These are phyloP conservation scores for Penaeus vannamei DNA, from an alignment of 1,140 invertebrate species.

Conservation along the genomic window DNA sequence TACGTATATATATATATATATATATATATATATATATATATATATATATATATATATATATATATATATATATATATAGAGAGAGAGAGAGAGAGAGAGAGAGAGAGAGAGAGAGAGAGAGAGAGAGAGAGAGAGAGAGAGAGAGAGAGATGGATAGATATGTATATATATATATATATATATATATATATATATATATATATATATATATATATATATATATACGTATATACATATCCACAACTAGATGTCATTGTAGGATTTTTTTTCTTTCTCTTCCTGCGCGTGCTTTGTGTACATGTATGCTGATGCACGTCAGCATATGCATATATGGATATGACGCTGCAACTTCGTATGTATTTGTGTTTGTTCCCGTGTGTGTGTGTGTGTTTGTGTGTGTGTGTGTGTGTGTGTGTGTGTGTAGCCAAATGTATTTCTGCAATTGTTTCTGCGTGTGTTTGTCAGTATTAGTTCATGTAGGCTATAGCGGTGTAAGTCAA, in stretches of 20 bases:
- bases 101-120: too few relatives aligned
- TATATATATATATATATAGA: too few relatives aligned
- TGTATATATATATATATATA: too few relatives aligned
- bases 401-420: background rate
- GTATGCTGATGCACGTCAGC: too few relatives aligned
- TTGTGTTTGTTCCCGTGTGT: too few relatives aligned
- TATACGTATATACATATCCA: slow-evolving; percentile 14
- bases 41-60: too few relatives aligned
- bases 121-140: too few relatives aligned
- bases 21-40: background rate
- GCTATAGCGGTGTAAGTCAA: background rate
- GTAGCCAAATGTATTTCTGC: background rate
- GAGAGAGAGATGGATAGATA: too few relatives aligned
- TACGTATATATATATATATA: background rate
- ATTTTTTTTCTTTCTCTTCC: too few relatives aligned
- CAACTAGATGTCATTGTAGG: too few relatives aligned
- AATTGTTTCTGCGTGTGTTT: background rate
- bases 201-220: slow-evolving; percentile 16
- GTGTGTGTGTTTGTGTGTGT: slow-evolving; percentile 7
- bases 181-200: slow-evolving; percentile 16
- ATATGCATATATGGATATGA: slow-evolving; percentile 1
- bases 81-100: too few relatives aligned
- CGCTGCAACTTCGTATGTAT: background rate
- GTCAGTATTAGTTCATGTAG: background rate
- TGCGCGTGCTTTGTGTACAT: too few relatives aligned